A percentile compares a stretch with the other conserved stretches of the same genome.
Evolutionary conservation across 2,797 vertebrate genomes (phyloP).

Genomic region (Spatula versicolor): DNA sequence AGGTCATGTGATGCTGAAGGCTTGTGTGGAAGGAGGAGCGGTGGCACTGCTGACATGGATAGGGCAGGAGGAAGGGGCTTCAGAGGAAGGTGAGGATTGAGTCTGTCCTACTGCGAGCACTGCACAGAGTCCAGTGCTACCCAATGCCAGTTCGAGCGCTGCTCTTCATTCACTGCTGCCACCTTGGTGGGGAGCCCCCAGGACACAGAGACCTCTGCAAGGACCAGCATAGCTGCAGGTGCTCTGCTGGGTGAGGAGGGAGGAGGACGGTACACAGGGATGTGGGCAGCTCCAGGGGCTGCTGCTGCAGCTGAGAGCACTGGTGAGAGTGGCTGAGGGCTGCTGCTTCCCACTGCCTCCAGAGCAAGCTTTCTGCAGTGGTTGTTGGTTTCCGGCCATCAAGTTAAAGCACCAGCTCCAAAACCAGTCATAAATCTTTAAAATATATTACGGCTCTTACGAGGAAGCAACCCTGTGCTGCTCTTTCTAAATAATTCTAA

Average conservation of each 20-base stretch:
- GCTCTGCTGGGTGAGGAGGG: neutral
- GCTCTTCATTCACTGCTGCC: neutral
- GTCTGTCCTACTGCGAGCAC: fast-evolving
- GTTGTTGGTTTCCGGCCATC: neutral
- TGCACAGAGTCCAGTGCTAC: neutral
- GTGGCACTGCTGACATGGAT: neutral
- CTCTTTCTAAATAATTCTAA: neutral
- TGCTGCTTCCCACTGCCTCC: neutral
- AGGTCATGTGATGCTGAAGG: fast-evolving
- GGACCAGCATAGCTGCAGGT: neutral
- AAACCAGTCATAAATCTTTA: neutral
- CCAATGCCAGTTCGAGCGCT: neutral
- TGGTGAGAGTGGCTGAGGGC: neutral
- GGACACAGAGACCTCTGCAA: neutral
- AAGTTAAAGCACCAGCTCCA: neutral
- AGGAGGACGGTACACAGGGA: neutral
- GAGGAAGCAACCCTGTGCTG: neutral
- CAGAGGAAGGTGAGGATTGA: neutral
- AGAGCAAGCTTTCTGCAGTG: neutral
- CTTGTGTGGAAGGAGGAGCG: neutral
- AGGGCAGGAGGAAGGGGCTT: neutral
- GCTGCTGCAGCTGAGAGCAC: too few species aligned
- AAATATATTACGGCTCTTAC: neutral
- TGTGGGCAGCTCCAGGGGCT: neutral
- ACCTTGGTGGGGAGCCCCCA: neutral